Base-by-base conservation (phyloP, 2,797 vertebrate species). In the Labroides dimidiatus region DNA sequence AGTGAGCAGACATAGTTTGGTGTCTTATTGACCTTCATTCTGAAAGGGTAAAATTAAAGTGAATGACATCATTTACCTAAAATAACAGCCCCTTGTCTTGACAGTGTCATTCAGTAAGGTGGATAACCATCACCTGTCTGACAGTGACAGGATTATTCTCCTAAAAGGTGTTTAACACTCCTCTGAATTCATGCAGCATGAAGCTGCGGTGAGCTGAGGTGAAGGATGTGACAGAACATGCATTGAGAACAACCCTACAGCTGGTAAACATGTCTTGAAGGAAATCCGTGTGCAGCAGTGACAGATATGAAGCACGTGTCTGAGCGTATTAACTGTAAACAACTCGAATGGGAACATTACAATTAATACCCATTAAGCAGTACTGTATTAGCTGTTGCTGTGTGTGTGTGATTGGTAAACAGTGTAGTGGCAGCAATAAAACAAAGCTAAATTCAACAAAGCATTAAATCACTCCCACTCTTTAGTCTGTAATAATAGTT, bases 401-500 rank as follows among this genome's bases (percentile, higher is more conserved):
- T 39, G 11, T 39, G 45, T 51, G 21, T 44, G 36, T 69, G 55
- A 73, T 43, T 67, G 17, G 57, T 43, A 11, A 30, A 44, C 55
- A 10, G 2, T 15, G 10, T n/a, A 24, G 48, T 7, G 1, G 49
- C 41, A 45, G 54, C 7, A 60, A 27, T 62, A 58, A 70, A 77
- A 77, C 55, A 58, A 39, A 67, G 42, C 15, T 55, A 68, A 53
- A 51, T 62, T 68, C 15, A 53, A 78, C 64, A 63, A 64, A 55
- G 21, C 65, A 10, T 70, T 80, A 69, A 82, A 80, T 76, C 60
- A 39, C 39, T 33, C 10, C 37, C 37, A 59, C 53, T 57, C 57
- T 69, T 58, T 61, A 47, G 59, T 49, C 37, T 56, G 39, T 84
- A 84, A 87, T 84, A 76, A 81, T 45, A 87, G 83, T 78, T 80